Evolutionary conservation across 2,113 vertebrate species (phyloP).

Genomic region (Poeciliopsis retropinna): DNA sequence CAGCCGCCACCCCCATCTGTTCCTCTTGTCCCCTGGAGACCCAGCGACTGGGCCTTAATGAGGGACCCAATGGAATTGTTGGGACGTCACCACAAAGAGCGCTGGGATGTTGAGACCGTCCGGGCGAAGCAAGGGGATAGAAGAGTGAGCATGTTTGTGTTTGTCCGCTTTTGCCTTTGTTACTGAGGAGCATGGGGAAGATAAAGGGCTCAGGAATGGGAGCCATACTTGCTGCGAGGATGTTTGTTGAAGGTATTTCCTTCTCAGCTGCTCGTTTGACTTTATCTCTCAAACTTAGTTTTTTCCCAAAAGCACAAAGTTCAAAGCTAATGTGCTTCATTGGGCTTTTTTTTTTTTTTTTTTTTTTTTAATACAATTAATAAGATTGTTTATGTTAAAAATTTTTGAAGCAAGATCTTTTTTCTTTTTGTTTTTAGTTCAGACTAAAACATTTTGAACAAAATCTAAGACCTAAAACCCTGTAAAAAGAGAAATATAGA

Average conservation of each 20-base stretch:
- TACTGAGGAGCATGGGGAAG: constrained; percentile 45
- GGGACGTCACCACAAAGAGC: constrained; percentile 71
- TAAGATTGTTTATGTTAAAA: too few relatives aligned
- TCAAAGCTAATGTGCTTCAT: too few relatives aligned
- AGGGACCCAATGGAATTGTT: constrained; percentile 76
- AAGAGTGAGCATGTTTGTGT: constrained; percentile 30
- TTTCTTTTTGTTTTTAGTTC: too few relatives aligned
- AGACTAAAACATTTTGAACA: too few relatives aligned
- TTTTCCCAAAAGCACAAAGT: constrained; percentile 4
- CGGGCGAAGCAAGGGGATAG: constrained; percentile 40
- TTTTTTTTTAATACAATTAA: too few relatives aligned
- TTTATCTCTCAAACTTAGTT: constrained; percentile 17
- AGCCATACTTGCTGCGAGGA: constrained; percentile 4
- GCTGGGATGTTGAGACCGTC: constrained; percentile 65
- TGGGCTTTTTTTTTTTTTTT: too few relatives aligned
- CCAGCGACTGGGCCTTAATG: constrained; percentile 72
- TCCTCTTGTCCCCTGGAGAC: constrained; percentile 59
- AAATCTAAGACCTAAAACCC: too few relatives aligned
- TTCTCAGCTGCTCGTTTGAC: constrained; percentile 37
- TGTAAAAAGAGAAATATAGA: too few relatives aligned
- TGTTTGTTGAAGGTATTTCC: constrained; percentile 38
- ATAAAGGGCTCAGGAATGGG: constrained; percentile 30
- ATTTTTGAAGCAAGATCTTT: too few relatives aligned
- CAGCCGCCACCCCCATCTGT: constrained; percentile 41
- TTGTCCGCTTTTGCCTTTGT: constrained; percentile 52